These are phyloP conservation scores for Mamestra brassicae DNA, from an alignment of 2,888 invertebrate genomes.

Conservation along the genomic window DNA sequence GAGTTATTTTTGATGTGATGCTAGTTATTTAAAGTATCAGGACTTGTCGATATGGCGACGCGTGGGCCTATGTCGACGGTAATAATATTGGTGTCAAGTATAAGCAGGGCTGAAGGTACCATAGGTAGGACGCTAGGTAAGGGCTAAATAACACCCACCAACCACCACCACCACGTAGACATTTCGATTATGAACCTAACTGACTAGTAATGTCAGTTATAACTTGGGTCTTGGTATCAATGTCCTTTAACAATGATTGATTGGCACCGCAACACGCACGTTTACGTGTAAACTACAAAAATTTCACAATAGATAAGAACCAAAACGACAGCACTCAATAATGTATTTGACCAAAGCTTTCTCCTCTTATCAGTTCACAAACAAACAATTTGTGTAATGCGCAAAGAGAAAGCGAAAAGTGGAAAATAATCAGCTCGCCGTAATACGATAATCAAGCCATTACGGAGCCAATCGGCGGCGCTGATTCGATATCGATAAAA, in stretches of 20 bases:
- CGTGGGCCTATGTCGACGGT: too few relatives aligned
- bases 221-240: too few relatives aligned
- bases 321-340: slow-evolving; percentile 14
- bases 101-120: too few relatives aligned
- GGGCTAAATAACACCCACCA: too few relatives aligned
- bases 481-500: slow-evolving; percentile 76
- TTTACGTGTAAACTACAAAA: not conserved
- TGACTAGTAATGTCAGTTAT: not conserved
- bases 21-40: too few relatives aligned
- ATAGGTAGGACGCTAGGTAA: too few relatives aligned
- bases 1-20: too few relatives aligned
- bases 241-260: not conserved
- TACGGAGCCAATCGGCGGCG: slow-evolving; percentile 79
- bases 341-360: slow-evolving; percentile 26
- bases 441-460: slow-evolving; percentile 82
- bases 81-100: too few relatives aligned
- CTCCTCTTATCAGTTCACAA: slow-evolving; percentile 53
- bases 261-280: not conserved
- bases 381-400: slow-evolving; percentile 66
- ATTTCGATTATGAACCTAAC: too few relatives aligned
- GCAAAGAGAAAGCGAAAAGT: slow-evolving; percentile 64
- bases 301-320: not conserved
- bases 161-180: too few relatives aligned
- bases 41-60: too few relatives aligned
- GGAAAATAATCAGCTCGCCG: slow-evolving; percentile 71